phyloP scores from a whole-genome alignment of 30 jellyfish, hydroid and myxozoan genomes.

The Aurelia sp. region DNA sequence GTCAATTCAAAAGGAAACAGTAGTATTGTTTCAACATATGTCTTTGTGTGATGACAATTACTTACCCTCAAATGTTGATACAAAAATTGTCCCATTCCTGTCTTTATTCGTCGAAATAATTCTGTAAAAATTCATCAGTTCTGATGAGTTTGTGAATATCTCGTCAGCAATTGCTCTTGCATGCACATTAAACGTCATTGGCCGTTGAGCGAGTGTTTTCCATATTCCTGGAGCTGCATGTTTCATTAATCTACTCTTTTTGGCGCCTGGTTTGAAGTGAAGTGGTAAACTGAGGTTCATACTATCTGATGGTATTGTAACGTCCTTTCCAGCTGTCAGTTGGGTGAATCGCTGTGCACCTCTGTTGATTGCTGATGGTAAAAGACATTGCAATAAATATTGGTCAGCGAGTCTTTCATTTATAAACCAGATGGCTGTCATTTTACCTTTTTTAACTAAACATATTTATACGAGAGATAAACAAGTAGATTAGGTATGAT shows the following conservation, averaged over 20 bases:
- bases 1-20: no score
- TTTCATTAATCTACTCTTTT: conserved; percentile 81
- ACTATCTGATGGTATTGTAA: conserved; percentile 65
- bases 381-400: background rate
- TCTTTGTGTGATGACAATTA: background rate
- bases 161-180: conserved; percentile 55
- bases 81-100: conserved; percentile 86
- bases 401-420: no score
- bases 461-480: no score
- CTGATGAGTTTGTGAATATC: conserved; percentile 62
- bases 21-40: no score
- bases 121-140: conserved; percentile 72
- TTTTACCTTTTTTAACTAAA: no score
- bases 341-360: conserved; percentile 85
- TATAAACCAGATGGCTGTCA: no score
- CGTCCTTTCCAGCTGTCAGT: conserved; percentile 62
- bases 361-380: conserved; percentile 65
- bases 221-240: conserved; percentile 83
- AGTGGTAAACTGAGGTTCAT: conserved; percentile 80
- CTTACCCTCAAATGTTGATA: conserved; percentile 96
- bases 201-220: conserved; percentile 66
- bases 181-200: conserved; percentile 86
- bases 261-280: conserved; percentile 76
- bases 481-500: no score
- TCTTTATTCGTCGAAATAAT: conserved; percentile 87